Evolutionary conservation across 2,113 vertebrate genomes (phyloP), one percentile per base, ranked within the genome.

Genomic region (Dryoscopus gambensis): DNA sequence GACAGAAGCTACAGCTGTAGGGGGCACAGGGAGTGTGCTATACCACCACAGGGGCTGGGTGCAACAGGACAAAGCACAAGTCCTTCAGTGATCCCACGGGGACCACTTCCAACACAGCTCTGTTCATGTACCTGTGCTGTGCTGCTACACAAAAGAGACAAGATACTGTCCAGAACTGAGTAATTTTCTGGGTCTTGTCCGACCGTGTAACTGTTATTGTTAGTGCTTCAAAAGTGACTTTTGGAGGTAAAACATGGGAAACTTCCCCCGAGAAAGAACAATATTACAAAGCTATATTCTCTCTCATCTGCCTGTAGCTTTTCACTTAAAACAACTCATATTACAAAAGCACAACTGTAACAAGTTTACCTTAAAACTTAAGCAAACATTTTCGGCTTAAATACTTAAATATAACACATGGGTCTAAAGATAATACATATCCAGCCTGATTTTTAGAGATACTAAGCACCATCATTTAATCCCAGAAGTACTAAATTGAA

Each of bases 21-120:
- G 4, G 4, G 3, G 9, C 37, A 73, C 33, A 18, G 35, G 44
- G 27, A 33, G 39, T 1, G 0, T 35, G 35, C 18, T 88, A 57
- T 42, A 19, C 24, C 2, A 5, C 24, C 2, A 1, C 7, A 30
- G 27, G 5, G 13, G 5, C 19, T 6, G 0, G 0, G 27, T 35
- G 37, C 14, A 39, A 46, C 16, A 39, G 28, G 42, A 44, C 6
- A 21, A 83, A 91, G 21, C 0, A 1, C 27, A 50, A 11, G 33
- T 64, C 40, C 11, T 64, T 5, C 1, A 0, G 0, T 28, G 23
- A 76, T 62, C 16, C 33, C 2, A 0, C 2, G 1, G 24, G 18
- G 18, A 71, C 2, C 7, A 17, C 23, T 42, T 71, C 33, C 18
- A 79, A 13, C 19, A 44, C 35, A 71, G 52, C 25, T 56, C 18